Conservation (phyloP, 2,797 vertebrate genomes). For the Danio tinwini region DNA sequence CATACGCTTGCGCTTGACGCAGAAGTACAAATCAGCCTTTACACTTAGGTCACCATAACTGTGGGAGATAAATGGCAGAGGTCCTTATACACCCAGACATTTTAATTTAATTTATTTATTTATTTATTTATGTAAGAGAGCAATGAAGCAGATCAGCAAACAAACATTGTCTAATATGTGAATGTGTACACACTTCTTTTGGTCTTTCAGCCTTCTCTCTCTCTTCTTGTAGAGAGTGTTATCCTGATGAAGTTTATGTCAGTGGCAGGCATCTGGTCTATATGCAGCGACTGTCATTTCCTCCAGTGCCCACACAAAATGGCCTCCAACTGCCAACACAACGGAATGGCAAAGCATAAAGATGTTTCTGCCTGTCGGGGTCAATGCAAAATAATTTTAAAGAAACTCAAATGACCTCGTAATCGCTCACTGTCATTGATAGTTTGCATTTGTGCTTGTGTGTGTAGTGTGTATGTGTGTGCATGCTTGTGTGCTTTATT, state of each 20-base stretch:
- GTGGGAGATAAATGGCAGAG: constrained; percentile 33
- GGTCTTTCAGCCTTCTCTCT: neutral
- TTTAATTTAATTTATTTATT: neutral
- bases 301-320: constrained; percentile 52
- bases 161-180: neutral
- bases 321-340: constrained; percentile 39
- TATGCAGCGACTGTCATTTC: constrained; percentile 22
- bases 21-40: too few relatives aligned
- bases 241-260: constrained; percentile 38
- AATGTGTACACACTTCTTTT: neutral
- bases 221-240: constrained; percentile 11
- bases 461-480: too few relatives aligned
- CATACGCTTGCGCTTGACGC: too few relatives aligned
- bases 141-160: constrained; percentile 19
- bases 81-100: neutral
- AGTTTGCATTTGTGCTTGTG: too few relatives aligned
- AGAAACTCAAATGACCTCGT: neutral
- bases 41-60: constrained; percentile 33
- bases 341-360: constrained; percentile 50
- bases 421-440: neutral
- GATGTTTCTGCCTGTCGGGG: constrained; percentile 31
- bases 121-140: neutral
- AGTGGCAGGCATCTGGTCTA: constrained; percentile 38
- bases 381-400: constrained; percentile 2
- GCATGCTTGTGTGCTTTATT: too few relatives aligned